Percentiles rank a stretch among this genome's conserved stretches.
phyloP scores from a whole-genome alignment of 2,888 invertebrate species.

The Pristionchus arcanus region DNA sequence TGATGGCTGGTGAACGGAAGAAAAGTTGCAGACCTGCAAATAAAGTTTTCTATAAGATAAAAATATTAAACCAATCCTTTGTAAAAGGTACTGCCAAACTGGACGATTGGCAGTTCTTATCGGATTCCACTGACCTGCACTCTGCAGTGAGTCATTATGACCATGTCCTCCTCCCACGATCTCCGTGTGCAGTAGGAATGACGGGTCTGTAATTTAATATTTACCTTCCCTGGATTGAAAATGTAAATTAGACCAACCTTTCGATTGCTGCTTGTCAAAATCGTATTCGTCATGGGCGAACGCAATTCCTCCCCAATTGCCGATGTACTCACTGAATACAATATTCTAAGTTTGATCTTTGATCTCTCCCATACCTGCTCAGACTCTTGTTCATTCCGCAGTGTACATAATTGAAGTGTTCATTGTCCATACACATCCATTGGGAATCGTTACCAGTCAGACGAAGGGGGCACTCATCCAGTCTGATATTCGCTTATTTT shows the following conservation, averaged over 20 bases:
- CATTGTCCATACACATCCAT: conserved; percentile 88
- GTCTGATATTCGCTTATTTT: not conserved
- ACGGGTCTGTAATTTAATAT: conserved; percentile 82
- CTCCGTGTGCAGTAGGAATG: conserved; percentile 86
- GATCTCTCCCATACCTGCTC: conserved; percentile 80
- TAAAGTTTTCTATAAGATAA: too few species aligned
- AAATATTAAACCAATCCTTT: too few species aligned
- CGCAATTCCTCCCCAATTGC: conserved; percentile 97
- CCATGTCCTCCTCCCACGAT: conserved; percentile 94
- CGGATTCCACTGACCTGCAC: not conserved
- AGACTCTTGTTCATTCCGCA: conserved; percentile 85
- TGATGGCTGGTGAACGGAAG: conserved; percentile 90
- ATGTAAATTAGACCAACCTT: too few species aligned
- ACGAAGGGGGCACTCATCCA: conserved; percentile 65
- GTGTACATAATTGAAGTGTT: conserved; percentile 91
- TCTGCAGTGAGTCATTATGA: conserved; percentile 91
- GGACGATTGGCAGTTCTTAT: too few species aligned
- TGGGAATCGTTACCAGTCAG: conserved; percentile 70
- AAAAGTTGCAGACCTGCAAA: conserved; percentile 89
- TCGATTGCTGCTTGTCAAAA: conserved; percentile 57
- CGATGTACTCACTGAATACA: conserved; percentile 81
- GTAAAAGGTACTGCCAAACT: too few species aligned
- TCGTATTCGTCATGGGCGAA: conserved; percentile 80
- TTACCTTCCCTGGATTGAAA: not conserved
- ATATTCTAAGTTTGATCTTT: not conserved